Evolutionary conservation across 2,113 vertebrate species (phyloP).

Genomic region (Thomomys bottae): DNA sequence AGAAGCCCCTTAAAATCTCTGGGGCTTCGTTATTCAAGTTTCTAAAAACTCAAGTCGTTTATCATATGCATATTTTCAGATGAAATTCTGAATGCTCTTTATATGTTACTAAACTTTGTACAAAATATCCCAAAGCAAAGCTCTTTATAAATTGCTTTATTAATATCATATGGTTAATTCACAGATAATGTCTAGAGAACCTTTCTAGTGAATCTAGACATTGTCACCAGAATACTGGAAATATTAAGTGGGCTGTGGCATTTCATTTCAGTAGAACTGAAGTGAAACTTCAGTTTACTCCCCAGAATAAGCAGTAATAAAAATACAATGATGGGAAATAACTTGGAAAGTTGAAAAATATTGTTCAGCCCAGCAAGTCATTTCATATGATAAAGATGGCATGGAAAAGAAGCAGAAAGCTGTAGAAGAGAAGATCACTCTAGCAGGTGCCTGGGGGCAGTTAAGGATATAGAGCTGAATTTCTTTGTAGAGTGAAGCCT

Average conservation of each 20-base stretch:
- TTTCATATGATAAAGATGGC: slow-evolving; percentile 34
- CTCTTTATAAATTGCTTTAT: slow-evolving; percentile 29
- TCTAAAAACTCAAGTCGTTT: slow-evolving; percentile 32
- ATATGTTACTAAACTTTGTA: slow-evolving; percentile 28
- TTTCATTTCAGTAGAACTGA: neutral
- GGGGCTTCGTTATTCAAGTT: neutral
- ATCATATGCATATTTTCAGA: slow-evolving; percentile 7
- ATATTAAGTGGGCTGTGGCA: neutral
- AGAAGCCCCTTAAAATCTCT: neutral
- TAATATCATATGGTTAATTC: neutral
- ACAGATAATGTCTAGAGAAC: neutral
- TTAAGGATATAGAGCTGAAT: neutral
- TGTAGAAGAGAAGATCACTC: neutral
- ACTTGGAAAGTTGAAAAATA: neutral
- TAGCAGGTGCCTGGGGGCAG: neutral
- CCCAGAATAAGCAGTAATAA: too few relatives aligned
- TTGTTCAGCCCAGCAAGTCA: neutral
- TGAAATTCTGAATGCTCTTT: slow-evolving; percentile 23
- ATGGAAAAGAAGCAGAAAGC: neutral
- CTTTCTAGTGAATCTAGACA: slow-evolving; percentile 43
- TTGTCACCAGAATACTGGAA: neutral
- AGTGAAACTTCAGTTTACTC: too few relatives aligned
- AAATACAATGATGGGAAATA: slow-evolving; percentile 13
- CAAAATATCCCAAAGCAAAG: slow-evolving; percentile 20
- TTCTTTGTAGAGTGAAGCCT: slow-evolving; percentile 19